Evolutionary conservation across 2,888 invertebrate genomes (phyloP), one percentile per base, ranked within the genome.

Genomic region (Drosophila gaucha): DNA sequence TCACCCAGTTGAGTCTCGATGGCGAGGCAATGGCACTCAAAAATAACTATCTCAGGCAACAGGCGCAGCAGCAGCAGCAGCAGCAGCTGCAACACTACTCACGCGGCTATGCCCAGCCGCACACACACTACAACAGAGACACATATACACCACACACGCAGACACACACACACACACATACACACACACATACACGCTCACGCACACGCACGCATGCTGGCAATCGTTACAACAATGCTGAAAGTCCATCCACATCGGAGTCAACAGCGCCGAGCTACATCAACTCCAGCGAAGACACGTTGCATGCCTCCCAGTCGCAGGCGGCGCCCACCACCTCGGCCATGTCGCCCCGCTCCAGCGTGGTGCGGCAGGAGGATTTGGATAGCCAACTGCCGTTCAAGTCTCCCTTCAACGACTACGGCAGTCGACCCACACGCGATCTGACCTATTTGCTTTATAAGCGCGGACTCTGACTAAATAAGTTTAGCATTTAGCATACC

Each of bases 331-430:
- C 65, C 12, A 24, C 60, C 3, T n/a, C n/a, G n/a, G 50, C 64
- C 2, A 18, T 16, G 3, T 26, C 50, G 16, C 22, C 33, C 22
- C 24, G 43, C 38, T 49, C 43, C 26, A 62, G 38, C 30, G 33
- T 50, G 1, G 14, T 36, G 14, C 22, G 26, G 1, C 33, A 33
- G 31, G 35, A 44, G 6, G 50, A 52, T 18, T 10, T 44, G 31
- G 72, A 66, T 26, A 59, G 64, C 18, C 82, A 74, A 6, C 59
- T 87, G 56, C 85, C 82, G 3, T 84, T 86, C 9, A 87, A 84
- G 56, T 85, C 83, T 2, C 62, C 76, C 1, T 84, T 84, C 49
- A 84, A 84, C 28, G 87, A 85, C 36, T 87, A 77, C 22, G 82
- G 82, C 58, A 80, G 60, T 57, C 84, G 78, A 1, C 74, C 82